Percentiles rank a stretch among this genome's conserved stretches.
Evolutionary conservation across 1,140 invertebrate species (phyloP).

Genomic region (Drosophila aff.): DNA sequence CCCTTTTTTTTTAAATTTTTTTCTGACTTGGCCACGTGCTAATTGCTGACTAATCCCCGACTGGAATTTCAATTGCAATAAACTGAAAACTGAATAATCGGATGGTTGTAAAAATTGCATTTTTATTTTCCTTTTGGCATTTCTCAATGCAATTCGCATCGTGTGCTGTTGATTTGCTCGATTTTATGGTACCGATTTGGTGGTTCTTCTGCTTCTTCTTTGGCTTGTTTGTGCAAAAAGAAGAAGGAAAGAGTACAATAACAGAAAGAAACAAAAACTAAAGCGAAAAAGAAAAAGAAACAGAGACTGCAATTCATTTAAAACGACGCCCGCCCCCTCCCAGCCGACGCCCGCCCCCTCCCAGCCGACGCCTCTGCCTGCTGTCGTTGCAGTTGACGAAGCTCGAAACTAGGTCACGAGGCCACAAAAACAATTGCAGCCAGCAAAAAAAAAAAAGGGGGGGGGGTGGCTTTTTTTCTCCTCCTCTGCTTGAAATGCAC

Average conservation of each 20-base stretch:
- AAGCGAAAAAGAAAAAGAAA: slow-evolving; percentile 37
- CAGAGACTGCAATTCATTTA: slow-evolving; percentile 71
- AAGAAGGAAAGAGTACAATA: slow-evolving; percentile 35
- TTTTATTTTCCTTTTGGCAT: slow-evolving; percentile 26
- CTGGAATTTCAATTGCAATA: slow-evolving; percentile 50
- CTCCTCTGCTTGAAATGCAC: slow-evolving; percentile 65
- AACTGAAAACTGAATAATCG: slow-evolving; percentile 16
- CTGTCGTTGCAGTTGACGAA: slow-evolving; percentile 78
- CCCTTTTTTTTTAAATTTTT: not conserved
- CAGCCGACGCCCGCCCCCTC: slow-evolving; percentile 36
- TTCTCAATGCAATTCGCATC: slow-evolving; percentile 34
- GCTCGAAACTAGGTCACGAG: slow-evolving; percentile 81
- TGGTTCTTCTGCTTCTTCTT: slow-evolving; percentile 34
- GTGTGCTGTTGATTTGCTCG: slow-evolving; percentile 45
- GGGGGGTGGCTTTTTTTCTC: slow-evolving; percentile 8
- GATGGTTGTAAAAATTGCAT: slow-evolving; percentile 25
- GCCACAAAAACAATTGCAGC: slow-evolving; percentile 84
- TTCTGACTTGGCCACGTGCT: slow-evolving; percentile 25
- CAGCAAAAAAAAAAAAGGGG: slow-evolving; percentile 7
- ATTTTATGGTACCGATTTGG: slow-evolving; percentile 45
- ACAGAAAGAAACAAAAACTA: slow-evolving; percentile 28
- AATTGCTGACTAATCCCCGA: slow-evolving; percentile 64
- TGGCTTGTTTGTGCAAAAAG: slow-evolving; percentile 34
- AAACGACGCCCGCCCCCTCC: slow-evolving; percentile 49
- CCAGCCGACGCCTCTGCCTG: slow-evolving; percentile 42